Base-by-base conservation (phyloP, 2,113 vertebrate species). In the Lasiurus cinereus region DNA sequence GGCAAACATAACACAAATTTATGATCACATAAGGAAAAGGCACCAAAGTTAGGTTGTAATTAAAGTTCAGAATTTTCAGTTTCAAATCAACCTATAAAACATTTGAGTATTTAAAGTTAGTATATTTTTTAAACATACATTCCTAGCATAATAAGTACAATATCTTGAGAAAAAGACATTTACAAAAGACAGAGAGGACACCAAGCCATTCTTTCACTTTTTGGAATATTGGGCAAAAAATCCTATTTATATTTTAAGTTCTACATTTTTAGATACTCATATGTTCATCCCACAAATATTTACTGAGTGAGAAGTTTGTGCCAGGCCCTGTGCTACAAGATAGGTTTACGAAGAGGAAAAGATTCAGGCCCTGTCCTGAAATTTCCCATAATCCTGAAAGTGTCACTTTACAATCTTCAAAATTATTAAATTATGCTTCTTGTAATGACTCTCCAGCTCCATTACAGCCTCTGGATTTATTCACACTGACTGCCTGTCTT, bases 401-500 rank as follows among this genome's bases (percentile, higher is more conserved):
- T 83, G 19, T 74, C 39, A 72, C 15, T 66, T 88, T 77, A 91
- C 6, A 82, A 36, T 73, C 21, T 88, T 92, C 85, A 70, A 93
- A 95, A 76, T 80, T 93, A 97, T 66, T 87, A 92, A 80, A 88
- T 72, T 46, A 59, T 8, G 76, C 29, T 97, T 84, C 79, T 91
- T 90, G 43, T 76, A 96, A 88, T 77, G 79, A 31, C 62, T 85
- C 62, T 87, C 52, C 48, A 70, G 67, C 66, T 79, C 50, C 66
- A 72, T 46, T 73, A 69, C 66, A 46, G 76, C 33, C 10, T 54
- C 50, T 80, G 14, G 43, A 79, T 83, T 67, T 67, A 90, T 6
- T 88, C 84, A 92, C 19, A 76, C n/a, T 46, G 36, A 88, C 19
- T 21, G 14, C 73, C 27, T 88, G 24, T 27, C 66, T 94, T 83